phyloP scores from a whole-genome alignment of 2,888 invertebrate genomes.

The Leptopilina myrica region DNA sequence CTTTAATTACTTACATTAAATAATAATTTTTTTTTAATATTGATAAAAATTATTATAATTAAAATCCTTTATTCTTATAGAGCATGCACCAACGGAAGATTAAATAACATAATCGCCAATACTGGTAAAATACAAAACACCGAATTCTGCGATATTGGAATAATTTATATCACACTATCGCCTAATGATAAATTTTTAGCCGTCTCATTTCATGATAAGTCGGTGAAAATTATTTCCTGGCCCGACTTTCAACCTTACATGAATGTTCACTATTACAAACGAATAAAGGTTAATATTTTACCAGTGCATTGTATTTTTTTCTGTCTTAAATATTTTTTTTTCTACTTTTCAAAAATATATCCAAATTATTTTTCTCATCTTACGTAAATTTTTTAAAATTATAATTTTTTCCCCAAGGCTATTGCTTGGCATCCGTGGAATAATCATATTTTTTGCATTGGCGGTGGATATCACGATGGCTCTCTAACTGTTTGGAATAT shows the following conservation, averaged over 20 bases:
- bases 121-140: neutral
- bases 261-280: constrained; percentile 53
- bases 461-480: constrained; percentile 61
- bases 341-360: too few species aligned
- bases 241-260: constrained; percentile 47
- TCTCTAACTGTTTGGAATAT: constrained; percentile 68
- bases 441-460: constrained; percentile 64
- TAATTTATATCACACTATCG: constrained; percentile 61
- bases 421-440: constrained; percentile 70
- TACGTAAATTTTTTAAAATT: too few species aligned
- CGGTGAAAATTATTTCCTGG: constrained; percentile 53
- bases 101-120: constrained; percentile 36
- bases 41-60: too few species aligned
- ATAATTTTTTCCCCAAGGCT: constrained; percentile 54
- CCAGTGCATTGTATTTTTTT: neutral
- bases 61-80: constrained; percentile 51
- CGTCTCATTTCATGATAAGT: constrained; percentile 50
- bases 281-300: constrained; percentile 55
- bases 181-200: constrained; percentile 61
- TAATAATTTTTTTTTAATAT: too few species aligned
- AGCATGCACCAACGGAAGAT: constrained; percentile 55
- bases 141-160: constrained; percentile 30
- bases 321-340: too few species aligned
- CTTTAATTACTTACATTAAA: neutral
- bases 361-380: too few species aligned